Evolutionary conservation across 2,888 invertebrate species (phyloP).

Genomic region (Baccha elongata): DNA sequence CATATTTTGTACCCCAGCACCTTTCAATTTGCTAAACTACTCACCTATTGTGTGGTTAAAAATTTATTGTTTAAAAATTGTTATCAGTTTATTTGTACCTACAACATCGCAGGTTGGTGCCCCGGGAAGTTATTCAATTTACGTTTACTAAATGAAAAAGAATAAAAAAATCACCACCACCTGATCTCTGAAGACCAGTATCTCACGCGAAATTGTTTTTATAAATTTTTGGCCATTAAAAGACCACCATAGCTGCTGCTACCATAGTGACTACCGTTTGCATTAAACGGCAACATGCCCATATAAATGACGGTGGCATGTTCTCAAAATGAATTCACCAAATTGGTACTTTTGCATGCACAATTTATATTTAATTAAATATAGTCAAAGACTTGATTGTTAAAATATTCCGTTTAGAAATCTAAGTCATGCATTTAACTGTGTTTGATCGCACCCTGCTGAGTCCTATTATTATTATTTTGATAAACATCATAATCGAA

Average conservation of each 20-base stretch:
- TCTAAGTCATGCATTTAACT: neutral
- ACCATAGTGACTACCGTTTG: neutral
- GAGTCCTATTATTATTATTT: neutral
- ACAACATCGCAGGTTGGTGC: constrained; percentile 54
- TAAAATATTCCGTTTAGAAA: constrained; percentile 5
- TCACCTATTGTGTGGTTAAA: constrained; percentile 40
- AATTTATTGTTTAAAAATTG: constrained; percentile 20
- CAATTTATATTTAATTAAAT: constrained; percentile 65
- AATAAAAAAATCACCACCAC: constrained; percentile 46
- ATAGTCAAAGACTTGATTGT: constrained; percentile 32
- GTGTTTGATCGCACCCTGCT: neutral
- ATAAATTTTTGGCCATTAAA: constrained; percentile 57
- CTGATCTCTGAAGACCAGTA: constrained; percentile 68
- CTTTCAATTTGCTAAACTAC: constrained; percentile 51
- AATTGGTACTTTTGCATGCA: constrained; percentile 72
- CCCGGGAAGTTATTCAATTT: constrained; percentile 72
- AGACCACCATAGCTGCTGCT: constrained; percentile 48
- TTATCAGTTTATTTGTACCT: constrained; percentile 17
- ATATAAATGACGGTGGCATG: constrained; percentile 43
- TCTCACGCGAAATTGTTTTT: constrained; percentile 71
- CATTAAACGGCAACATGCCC: neutral
- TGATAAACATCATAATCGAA: constrained; percentile 62
- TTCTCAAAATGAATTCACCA: constrained; percentile 58
- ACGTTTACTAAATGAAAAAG: constrained; percentile 37
- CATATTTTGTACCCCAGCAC: constrained; percentile 34